Base-by-base conservation (phyloP, 1,140 invertebrate species). In the Dinoponera quadriceps region DNA sequence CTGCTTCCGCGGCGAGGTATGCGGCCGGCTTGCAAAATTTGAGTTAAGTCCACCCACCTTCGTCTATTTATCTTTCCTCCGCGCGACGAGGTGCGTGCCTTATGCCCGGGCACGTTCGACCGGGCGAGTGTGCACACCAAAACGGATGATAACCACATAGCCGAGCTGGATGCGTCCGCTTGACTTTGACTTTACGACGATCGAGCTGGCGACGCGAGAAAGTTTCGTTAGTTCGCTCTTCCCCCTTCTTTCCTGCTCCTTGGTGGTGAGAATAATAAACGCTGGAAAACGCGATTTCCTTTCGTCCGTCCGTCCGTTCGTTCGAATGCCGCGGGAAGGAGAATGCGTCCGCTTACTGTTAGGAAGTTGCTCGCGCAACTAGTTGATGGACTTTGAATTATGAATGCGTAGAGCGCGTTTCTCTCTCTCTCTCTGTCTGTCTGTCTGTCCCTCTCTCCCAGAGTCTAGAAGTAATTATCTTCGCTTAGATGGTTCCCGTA, bases 1-100 rank as follows among this genome's bases (percentile, higher is more conserved):
- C 90, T 84, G 91, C 90, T 93, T 92, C 91, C 90, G 91, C 66
- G 83, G 90, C 88, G 88, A 84, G 33, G 22, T 77, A 88, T 90
- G 87, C 80, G 51, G 88, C 74, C 63, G 84, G 72, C 80, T 81
- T 72, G 89, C 90, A 54, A 93, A 91, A 91, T 92, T 91, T 92
- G 84, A 92, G 90, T 91, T 90, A 90, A 66, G 83, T 88, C 84
- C 80, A 77, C 65, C 74, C 59, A 54, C 66, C 73, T n/a, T 44
- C 14, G 66, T 54, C 77, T 90, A 84, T 88, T 89, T 88, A 86
- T 87, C 81, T 77, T 65, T 27, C 65, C 49, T 82, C 48, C n/a
- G 54, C 25, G 48, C n/a, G 20, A 18, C 18, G 55, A 38, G 51
- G 20, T 22, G 13, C 16, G 63, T 29, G 22, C 55, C 57, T 84